Percentiles rank a stretch among this genome's conserved stretches.
Conservation (phyloP, 2,113 vertebrate genomes). For the Colinus virginianus region DNA sequence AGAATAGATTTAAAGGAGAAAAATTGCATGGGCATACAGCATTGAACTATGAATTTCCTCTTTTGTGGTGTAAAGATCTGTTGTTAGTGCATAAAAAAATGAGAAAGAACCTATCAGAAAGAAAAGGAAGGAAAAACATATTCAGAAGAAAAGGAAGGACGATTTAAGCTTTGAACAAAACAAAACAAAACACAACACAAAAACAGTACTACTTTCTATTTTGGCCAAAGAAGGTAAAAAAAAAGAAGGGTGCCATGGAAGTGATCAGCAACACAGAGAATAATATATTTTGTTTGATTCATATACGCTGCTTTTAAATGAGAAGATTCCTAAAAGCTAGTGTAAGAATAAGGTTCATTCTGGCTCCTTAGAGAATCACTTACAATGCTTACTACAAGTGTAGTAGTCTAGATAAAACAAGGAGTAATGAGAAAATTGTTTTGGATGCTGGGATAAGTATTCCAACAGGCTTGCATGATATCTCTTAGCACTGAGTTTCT, state of each 20-base stretch:
- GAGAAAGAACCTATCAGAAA: background rate
- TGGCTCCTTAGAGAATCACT: background rate
- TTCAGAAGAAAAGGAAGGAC: background rate
- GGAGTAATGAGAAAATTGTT: background rate
- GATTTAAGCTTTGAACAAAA: background rate
- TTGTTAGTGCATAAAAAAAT: background rate
- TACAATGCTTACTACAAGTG: background rate
- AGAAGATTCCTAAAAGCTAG: background rate
- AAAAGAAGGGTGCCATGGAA: rapidly evolving
- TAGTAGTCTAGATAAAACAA: background rate
- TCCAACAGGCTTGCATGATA: background rate
- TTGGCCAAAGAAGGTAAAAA: rapidly evolving
- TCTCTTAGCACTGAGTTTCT: background rate
- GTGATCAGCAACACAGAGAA: rapidly evolving
- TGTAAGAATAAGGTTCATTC: background rate
- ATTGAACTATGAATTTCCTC: background rate
- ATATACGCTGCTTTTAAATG: background rate
- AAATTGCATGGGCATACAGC: background rate
- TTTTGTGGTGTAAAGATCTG: background rate
- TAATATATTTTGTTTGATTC: background rate
- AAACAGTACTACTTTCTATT: background rate
- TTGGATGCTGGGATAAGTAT: background rate
- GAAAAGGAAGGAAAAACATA: background rate
- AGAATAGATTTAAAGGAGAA: background rate
- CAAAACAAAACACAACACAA: background rate